Percentiles rank a stretch among this genome's conserved stretches.
Evolutionary conservation across 2,888 invertebrate genomes (phyloP).

Genomic region (Cephus pygmeus): DNA sequence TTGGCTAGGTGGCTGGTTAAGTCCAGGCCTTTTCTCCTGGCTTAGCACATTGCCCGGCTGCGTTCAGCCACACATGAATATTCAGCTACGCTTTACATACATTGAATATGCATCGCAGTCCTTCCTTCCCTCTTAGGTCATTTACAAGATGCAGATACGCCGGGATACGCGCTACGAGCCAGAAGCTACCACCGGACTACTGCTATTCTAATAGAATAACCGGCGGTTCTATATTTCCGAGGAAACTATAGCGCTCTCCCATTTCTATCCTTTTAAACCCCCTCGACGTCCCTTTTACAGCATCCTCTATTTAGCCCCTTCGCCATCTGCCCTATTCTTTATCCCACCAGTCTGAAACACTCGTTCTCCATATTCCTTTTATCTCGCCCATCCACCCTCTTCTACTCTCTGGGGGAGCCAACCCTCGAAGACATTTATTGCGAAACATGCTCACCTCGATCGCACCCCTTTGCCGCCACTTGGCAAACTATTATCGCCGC

Average conservation of each 20-base stretch:
- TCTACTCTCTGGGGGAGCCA: too few species aligned
- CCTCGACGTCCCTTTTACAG: slow-evolving; percentile 8
- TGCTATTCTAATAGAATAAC: slow-evolving; percentile 57
- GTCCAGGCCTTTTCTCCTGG: slow-evolving; percentile 25
- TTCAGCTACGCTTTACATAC: slow-evolving; percentile 63
- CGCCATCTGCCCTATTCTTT: not conserved
- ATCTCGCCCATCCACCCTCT: too few species aligned
- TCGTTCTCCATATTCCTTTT: too few species aligned
- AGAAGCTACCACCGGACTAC: slow-evolving; percentile 27
- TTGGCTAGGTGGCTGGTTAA: too few species aligned
- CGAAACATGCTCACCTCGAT: too few species aligned
- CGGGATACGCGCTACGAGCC: slow-evolving; percentile 34
- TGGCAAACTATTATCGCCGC: too few species aligned
- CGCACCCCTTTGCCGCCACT: too few species aligned
- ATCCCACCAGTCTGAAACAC: not conserved
- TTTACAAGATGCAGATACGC: slow-evolving; percentile 64
- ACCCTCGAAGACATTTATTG: too few species aligned
- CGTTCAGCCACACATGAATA: slow-evolving; percentile 62
- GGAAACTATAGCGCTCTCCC: slow-evolving; percentile 37
- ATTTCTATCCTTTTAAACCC: not conserved
- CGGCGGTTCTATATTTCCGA: slow-evolving; percentile 44
- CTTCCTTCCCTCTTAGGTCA: slow-evolving; percentile 64
- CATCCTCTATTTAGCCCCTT: slow-evolving; percentile 10
- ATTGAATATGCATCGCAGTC: slow-evolving; percentile 63
- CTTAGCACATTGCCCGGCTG: slow-evolving; percentile 59